Evolutionary conservation across 2,113 vertebrate genomes (phyloP), one percentile per base, ranked within the genome.

Genomic region (Myanophis thanlyinensis): DNA sequence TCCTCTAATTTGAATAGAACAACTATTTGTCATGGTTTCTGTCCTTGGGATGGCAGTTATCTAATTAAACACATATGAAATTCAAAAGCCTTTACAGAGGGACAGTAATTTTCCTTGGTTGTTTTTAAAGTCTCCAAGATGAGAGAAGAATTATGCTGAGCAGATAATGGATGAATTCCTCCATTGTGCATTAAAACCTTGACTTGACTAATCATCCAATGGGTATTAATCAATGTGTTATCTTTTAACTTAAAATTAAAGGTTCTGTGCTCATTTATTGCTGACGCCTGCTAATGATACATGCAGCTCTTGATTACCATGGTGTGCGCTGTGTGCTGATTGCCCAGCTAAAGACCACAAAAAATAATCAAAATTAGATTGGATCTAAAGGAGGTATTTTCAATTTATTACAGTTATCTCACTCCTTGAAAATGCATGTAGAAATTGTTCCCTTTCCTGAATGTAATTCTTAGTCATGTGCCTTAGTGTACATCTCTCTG

Each of bases 1-100:
- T 97, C 97, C 97, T 97, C 95, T 97, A 96, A 97, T 97, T 97
- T 97, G 97, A 95, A 97, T 97, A 97, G 97, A 98, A 97, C 97
- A 97, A 96, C 97, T 97, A 96, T 98, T 98, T 98, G 97, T 98
- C 98, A 97, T 97, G 96, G 95, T 87, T 87, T 47, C 86, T 52
- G 47, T 35, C 86, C 86, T 87, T 87, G 86, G 86, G 49, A 87
- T 87, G 86, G 86, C 85, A 86, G 23, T 87, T 87, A 52, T 52
- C 49, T 87, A 51, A n/a, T 87, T 87, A 97, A 98, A 97, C 97
- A 95, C 97, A 97, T 97, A 97, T 97, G 97, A 98, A 98, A 98
- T 98, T 97, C 97, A 97, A 97, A 98, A 97, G 96, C 94, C 96
- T 97, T 97, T 96, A 97, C 94, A 94, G 95, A 97, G 96, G 96